Conservation (phyloP, 2,797 vertebrate species). For the Xenops minutus region DNA sequence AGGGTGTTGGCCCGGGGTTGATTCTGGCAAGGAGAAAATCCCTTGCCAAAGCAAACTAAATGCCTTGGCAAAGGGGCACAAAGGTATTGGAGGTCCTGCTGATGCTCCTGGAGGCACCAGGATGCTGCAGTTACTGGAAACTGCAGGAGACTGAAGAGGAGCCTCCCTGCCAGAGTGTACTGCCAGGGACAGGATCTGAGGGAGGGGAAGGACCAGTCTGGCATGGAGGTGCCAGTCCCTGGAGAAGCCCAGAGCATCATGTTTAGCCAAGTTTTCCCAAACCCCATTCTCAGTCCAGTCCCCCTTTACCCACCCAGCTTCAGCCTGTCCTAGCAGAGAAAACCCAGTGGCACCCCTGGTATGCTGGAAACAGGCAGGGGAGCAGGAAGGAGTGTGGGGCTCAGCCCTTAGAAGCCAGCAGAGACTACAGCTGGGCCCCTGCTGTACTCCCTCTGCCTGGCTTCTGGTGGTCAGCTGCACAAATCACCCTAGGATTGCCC, state of each 20-base stretch:
- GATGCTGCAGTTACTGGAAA: not conserved
- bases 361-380: not conserved
- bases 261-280: not conserved
- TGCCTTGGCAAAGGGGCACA: not conserved
- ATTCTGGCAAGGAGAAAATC: not conserved
- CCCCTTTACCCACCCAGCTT: not conserved
- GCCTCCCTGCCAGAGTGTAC: accelerated
- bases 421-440: not conserved
- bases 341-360: not conserved
- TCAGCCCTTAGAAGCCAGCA: not conserved
- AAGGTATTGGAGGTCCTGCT: not conserved
- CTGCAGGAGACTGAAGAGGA: not conserved
- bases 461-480: not conserved
- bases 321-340: not conserved
- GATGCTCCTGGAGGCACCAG: not conserved
- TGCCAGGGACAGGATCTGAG: not conserved
- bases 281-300: accelerated
- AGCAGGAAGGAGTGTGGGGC: not conserved
- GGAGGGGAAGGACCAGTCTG: not conserved
- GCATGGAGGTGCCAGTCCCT: not conserved
- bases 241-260: not conserved
- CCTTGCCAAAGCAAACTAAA: not conserved
- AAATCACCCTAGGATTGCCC: not conserved
- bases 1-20: accelerated
- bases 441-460: accelerated